phyloP scores from a whole-genome alignment of 2,888 invertebrate species.

The Caenorhabditis japonica region DNA sequence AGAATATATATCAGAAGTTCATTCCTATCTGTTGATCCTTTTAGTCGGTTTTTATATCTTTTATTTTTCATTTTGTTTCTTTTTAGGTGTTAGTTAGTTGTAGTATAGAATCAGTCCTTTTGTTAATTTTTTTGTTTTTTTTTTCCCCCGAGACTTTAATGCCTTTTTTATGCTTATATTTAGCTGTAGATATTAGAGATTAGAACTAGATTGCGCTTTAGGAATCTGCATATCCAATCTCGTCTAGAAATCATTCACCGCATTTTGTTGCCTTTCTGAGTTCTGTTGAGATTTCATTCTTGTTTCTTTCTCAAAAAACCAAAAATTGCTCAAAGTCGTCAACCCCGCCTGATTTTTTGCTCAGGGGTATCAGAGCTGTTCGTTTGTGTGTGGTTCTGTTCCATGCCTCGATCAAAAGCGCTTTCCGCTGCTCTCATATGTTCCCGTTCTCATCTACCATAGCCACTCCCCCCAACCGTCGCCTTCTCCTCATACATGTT shows the following conservation, averaged over 20 bases:
- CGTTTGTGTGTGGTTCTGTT: neutral
- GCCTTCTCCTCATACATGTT: conserved; percentile 12
- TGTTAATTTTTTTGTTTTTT: conserved; percentile 6
- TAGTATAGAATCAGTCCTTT: conserved; percentile 7
- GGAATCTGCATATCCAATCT: neutral
- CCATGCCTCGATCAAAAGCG: conserved; percentile 1
- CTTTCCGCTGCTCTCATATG: conserved; percentile 15
- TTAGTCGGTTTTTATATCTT: conserved; percentile 5
- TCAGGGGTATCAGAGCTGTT: conserved; percentile 10
- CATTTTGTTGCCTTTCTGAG: conserved; percentile 34
- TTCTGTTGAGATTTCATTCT: conserved; percentile 20
- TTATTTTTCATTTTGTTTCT: neutral
- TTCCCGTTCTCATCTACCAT: conserved; percentile 35
- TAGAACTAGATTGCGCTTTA: neutral
- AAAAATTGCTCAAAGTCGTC: conserved; percentile 20
- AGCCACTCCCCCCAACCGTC: neutral
- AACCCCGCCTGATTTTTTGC: conserved; percentile 21
- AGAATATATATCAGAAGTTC: neutral
- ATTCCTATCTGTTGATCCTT: neutral
- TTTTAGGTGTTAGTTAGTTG: conserved; percentile 10
- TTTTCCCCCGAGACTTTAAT: neutral
- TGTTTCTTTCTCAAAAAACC: conserved; percentile 10
- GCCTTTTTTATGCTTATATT: neutral
- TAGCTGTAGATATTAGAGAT: conserved; percentile 19
- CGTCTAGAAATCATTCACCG: conserved; percentile 10